Percentiles rank a stretch among this genome's conserved stretches.
These are phyloP conservation scores for Eupithecia pulchellata DNA, from an alignment of 2,888 invertebrate genomes.

Conservation along the genomic window DNA sequence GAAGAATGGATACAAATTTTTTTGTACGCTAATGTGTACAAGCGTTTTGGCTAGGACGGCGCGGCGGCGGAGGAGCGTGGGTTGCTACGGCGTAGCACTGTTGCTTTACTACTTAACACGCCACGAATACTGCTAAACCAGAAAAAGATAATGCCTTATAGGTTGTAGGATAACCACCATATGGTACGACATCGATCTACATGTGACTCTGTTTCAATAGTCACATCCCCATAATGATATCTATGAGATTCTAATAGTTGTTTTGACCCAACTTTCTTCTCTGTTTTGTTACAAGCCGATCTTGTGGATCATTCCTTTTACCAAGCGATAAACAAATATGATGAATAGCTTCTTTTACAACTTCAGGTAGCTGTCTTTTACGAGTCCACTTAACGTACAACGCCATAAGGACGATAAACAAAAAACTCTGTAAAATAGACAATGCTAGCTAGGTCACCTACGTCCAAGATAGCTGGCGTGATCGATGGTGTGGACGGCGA, in stretches of 20 bases:
- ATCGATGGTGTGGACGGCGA: neutral
- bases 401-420: neutral
- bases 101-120: neutral
- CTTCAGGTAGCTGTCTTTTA: neutral
- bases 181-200: neutral
- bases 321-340: neutral
- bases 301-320: neutral
- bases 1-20: neutral
- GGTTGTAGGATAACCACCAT: neutral
- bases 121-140: constrained; percentile 1
- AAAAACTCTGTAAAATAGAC: neutral
- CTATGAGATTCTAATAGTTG: neutral
- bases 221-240: neutral
- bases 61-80: too few relatives aligned
- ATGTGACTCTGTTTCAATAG: neutral
- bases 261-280: neutral
- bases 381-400: neutral
- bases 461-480: neutral
- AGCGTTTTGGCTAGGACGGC: neutral
- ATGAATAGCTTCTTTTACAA: neutral
- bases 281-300: neutral
- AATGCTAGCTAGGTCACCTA: neutral
- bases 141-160: neutral
- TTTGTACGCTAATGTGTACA: neutral
- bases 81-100: neutral